Percentiles rank a stretch among this genome's conserved stretches.
Evolutionary conservation across 1,140 invertebrate genomes (phyloP).

Genomic region (Dryas iulia): DNA sequence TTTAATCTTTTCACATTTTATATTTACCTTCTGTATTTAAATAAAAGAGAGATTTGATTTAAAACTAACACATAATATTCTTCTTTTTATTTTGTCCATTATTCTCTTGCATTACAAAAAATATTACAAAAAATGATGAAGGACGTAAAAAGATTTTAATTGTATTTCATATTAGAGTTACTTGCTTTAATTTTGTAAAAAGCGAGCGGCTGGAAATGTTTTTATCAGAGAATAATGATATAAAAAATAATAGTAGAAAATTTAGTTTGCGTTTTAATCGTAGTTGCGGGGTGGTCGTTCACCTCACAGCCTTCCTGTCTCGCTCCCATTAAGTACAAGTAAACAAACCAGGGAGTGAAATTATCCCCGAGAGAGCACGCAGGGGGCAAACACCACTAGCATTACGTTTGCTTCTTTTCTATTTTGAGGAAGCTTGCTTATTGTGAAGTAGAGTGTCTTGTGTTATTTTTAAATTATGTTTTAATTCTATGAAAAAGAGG

Average conservation of each 20-base stretch:
- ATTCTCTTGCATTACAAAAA: background rate
- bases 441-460: background rate
- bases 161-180: background rate
- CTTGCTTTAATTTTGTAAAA: background rate
- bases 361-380: slow-evolving; percentile 40
- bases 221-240: slow-evolving; percentile 4
- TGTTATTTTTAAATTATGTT: background rate
- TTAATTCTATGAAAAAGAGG: background rate
- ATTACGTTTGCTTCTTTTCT: slow-evolving; percentile 15
- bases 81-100: no score
- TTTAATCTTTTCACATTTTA: no score
- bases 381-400: slow-evolving; percentile 24
- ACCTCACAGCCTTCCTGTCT: slow-evolving; percentile 37
- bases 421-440: slow-evolving; percentile 7
- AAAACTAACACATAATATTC: no score
- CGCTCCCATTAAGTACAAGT: slow-evolving; percentile 31
- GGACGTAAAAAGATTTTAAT: background rate
- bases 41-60: no score
- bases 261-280: slow-evolving; percentile 27
- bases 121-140: background rate
- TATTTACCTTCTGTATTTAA: no score
- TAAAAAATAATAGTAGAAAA: slow-evolving; percentile 13
- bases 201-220: background rate
- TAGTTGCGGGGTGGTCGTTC: slow-evolving; percentile 31
- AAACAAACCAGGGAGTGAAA: slow-evolving; percentile 41